phyloP scores from a whole-genome alignment of 2,888 invertebrate species.

The Cheilosia impressa region DNA sequence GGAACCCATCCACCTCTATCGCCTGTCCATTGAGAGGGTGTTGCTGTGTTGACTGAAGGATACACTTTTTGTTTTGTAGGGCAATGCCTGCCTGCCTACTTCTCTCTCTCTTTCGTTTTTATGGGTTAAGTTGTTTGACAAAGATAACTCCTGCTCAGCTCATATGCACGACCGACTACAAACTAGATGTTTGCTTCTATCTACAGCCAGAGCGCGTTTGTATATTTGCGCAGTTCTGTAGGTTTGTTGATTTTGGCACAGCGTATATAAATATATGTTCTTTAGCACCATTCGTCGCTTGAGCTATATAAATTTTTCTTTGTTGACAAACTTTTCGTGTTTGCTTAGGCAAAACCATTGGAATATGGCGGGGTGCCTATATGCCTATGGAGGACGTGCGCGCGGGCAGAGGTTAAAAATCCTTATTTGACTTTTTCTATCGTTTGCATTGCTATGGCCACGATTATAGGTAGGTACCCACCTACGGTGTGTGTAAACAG shows the following conservation, averaged over 20 bases:
- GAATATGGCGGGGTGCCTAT: neutral
- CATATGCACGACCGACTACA: conserved; percentile 22
- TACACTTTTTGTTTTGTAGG: conserved; percentile 16
- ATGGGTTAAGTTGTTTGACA: conserved; percentile 70
- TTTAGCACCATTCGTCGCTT: conserved; percentile 61
- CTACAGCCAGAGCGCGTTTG: conserved; percentile 56
- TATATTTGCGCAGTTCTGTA: conserved; percentile 65
- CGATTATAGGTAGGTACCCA: neutral
- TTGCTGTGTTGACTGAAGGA: conserved; percentile 60
- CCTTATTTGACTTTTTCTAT: conserved; percentile 61
- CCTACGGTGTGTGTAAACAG: conserved; percentile 3
- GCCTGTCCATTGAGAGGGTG: too few species aligned
- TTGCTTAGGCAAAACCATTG: conserved; percentile 54
- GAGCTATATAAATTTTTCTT: conserved; percentile 46
- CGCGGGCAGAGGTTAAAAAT: conserved; percentile 36
- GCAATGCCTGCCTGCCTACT: neutral
- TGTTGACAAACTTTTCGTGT: conserved; percentile 67
- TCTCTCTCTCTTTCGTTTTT: conserved; percentile 11
- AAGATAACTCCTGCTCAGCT: conserved; percentile 72
- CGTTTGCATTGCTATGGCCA: conserved; percentile 54
- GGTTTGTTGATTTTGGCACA: conserved; percentile 68
- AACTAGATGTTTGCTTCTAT: conserved; percentile 9
- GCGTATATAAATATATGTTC: conserved; percentile 70
- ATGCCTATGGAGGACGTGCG: too few species aligned
- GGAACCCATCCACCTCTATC: too few species aligned